Percentiles rank a stretch among this genome's conserved stretches.
Conservation (phyloP, 2,797 vertebrate species). For the Rhinella marina region DNA sequence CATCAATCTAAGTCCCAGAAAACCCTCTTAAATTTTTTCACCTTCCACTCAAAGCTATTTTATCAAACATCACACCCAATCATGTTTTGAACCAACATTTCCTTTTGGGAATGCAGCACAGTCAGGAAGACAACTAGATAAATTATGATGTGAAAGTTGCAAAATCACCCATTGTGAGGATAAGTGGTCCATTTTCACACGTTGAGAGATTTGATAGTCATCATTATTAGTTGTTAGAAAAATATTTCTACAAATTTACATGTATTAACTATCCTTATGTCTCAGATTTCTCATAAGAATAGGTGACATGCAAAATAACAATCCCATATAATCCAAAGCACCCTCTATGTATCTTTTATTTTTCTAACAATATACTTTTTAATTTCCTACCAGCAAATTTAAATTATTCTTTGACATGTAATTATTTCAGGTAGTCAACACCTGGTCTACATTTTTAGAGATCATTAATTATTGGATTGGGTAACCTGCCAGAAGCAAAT, state of each 20-base stretch:
- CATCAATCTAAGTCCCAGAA: too few species aligned
- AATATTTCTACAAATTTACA: background rate
- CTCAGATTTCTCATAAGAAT: background rate
- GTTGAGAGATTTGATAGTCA: background rate
- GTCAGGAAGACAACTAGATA: background rate
- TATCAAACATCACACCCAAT: background rate
- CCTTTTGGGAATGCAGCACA: background rate
- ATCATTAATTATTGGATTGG: slow-evolving; percentile 62
- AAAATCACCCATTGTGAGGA: background rate
- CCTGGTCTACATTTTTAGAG: slow-evolving; percentile 60
- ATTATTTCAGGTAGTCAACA: slow-evolving; percentile 63
- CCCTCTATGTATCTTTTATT: slow-evolving; percentile 8
- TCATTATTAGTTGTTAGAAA: background rate
- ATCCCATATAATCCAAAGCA: background rate
- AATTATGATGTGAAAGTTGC: background rate
- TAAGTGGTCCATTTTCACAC: slow-evolving; percentile 1
- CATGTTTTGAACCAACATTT: background rate
- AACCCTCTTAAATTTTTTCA: background rate
- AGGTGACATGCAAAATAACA: background rate
- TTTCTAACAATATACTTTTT: slow-evolving; percentile 49
- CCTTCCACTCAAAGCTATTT: background rate
- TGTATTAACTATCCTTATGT: background rate
- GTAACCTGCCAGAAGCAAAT: slow-evolving; percentile 60
- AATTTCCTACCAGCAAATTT: slow-evolving; percentile 42
- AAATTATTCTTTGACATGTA: slow-evolving; percentile 57